Percentiles rank a stretch among this genome's conserved stretches.
These are phyloP conservation scores for Apantesis nais DNA, from an alignment of 2,888 invertebrate species.

Conservation along the genomic window DNA sequence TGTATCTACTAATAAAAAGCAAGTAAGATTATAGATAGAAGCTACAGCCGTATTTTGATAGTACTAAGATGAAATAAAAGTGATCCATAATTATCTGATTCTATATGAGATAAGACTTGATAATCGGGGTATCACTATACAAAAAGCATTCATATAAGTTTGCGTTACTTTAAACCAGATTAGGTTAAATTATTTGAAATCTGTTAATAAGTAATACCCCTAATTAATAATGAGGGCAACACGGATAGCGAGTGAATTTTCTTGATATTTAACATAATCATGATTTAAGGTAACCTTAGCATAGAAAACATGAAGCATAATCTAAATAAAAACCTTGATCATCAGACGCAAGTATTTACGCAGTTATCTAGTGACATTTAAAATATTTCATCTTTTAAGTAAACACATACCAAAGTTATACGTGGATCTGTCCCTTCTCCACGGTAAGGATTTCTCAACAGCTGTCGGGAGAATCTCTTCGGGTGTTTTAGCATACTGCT, in stretches of 20 bases:
- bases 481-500: constrained; percentile 87
- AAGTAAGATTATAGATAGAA: background rate
- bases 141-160: constrained; percentile 5
- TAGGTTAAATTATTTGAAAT: background rate
- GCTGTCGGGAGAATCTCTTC: constrained; percentile 89
- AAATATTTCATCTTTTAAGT: constrained; percentile 58
- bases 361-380: constrained; percentile 52
- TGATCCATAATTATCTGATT: background rate
- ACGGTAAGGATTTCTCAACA: constrained; percentile 93
- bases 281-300: constrained; percentile 40
- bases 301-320: constrained; percentile 37
- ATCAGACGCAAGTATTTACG: constrained; percentile 60
- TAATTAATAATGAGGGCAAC: background rate
- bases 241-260: background rate
- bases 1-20: background rate
- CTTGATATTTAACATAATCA: constrained; percentile 27
- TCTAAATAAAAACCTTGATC: constrained; percentile 57
- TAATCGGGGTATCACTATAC: constrained; percentile 21
- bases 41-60: background rate
- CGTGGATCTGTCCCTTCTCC: constrained; percentile 92
- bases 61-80: constrained; percentile 1
- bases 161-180: constrained; percentile 21
- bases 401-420: constrained; percentile 89
- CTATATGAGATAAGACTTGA: background rate
- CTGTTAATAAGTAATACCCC: background rate